Percentiles rank a stretch among this genome's conserved stretches.
phyloP scores from a whole-genome alignment of 53 echinoderm and acorn worm species.

The Echinometra lucunter region DNA sequence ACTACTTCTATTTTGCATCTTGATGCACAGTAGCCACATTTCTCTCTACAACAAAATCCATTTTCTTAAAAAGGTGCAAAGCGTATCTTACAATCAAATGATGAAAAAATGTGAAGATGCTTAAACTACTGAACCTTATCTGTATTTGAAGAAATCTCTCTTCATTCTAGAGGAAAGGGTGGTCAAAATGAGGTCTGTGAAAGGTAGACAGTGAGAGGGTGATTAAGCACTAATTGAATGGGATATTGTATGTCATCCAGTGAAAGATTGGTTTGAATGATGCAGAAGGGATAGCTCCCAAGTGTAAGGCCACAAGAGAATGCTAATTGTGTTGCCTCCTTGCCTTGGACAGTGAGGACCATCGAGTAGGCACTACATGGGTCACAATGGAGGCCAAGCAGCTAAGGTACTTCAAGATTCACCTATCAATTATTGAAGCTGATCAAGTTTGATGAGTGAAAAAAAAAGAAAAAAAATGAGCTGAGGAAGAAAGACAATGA shows the following conservation, averaged over 20 bases:
- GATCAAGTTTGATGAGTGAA: neutral
- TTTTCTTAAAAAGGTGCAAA: too few species aligned
- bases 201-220: neutral
- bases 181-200: neutral
- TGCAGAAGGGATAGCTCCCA: neutral
- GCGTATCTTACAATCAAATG: neutral
- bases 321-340: slow-evolving; percentile 28
- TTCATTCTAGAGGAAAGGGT: neutral
- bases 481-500: neutral
- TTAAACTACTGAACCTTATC: neutral
- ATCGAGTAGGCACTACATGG: neutral
- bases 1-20: too few species aligned
- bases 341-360: neutral
- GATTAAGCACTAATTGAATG: slow-evolving; percentile 46
- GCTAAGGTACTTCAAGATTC: neutral
- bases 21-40: too few species aligned
- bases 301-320: slow-evolving; percentile 25
- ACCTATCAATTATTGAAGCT: neutral
- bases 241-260: slow-evolving; percentile 44
- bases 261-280: slow-evolving; percentile 13
- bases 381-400: neutral
- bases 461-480: neutral
- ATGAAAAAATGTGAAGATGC: neutral
- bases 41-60: too few species aligned
- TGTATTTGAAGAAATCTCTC: neutral